Percentiles rank a stretch among this genome's conserved stretches.
Evolutionary conservation across 2,888 invertebrate species (phyloP).

Genomic region (Rhorus exstirpatorius): DNA sequence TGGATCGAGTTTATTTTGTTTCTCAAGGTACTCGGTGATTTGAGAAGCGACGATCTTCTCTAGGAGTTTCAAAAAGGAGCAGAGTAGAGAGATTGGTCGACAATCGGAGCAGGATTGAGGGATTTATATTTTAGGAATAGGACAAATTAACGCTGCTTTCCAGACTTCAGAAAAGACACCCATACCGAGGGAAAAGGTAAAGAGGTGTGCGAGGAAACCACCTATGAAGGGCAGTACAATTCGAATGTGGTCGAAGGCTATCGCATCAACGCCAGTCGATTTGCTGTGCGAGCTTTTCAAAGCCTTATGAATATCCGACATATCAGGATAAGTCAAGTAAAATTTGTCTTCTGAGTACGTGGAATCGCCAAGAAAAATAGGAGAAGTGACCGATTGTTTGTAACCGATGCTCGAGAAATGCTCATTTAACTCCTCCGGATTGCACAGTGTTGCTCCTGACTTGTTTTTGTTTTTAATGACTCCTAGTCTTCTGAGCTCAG

Average conservation of each 20-base stretch:
- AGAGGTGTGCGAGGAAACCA: slow-evolving; percentile 41
- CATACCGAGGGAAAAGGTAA: slow-evolving; percentile 45
- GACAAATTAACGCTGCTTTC: slow-evolving; percentile 72
- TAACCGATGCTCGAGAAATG: not conserved
- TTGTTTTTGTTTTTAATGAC: not conserved
- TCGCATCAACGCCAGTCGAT: not conserved
- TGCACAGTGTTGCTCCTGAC: not conserved
- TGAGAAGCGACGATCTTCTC: slow-evolving; percentile 70
- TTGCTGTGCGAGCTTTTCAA: not conserved
- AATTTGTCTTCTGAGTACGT: too few species aligned
- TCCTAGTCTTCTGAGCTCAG: not conserved
- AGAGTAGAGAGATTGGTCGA: slow-evolving; percentile 74
- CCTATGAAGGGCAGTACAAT: slow-evolving; percentile 3
- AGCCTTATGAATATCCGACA: not conserved
- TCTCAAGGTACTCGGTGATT: slow-evolving; percentile 66
- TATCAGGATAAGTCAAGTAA: not conserved
- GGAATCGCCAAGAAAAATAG: not conserved
- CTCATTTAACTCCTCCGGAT: not conserved
- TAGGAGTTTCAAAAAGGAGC: slow-evolving; percentile 69
- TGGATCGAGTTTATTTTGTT: slow-evolving; percentile 69
- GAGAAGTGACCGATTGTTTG: not conserved
- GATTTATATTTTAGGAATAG: slow-evolving; percentile 71
- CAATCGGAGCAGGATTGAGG: slow-evolving; percentile 67
- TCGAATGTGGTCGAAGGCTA: not conserved
- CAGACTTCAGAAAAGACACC: slow-evolving; percentile 69